These are phyloP conservation scores for Carcina quercana DNA, from an alignment of 2,888 invertebrate genomes.

Conservation along the genomic window DNA sequence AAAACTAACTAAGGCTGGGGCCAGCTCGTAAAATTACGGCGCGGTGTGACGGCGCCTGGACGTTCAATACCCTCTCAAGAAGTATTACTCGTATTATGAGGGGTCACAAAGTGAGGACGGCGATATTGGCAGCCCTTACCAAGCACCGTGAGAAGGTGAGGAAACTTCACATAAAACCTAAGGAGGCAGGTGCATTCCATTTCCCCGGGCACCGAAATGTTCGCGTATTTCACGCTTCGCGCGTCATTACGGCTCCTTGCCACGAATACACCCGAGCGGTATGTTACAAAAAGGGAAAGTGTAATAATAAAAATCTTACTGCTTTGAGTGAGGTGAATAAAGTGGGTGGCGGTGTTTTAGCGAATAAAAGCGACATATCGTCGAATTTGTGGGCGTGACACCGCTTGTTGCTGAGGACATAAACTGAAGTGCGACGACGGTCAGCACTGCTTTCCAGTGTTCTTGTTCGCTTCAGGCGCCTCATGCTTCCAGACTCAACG, in stretches of 20 bases:
- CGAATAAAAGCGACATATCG: constrained; percentile 27
- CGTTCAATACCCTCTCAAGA: constrained; percentile 68
- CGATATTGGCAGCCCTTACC: constrained; percentile 67
- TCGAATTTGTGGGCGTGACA: constrained; percentile 20
- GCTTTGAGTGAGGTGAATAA: constrained; percentile 39
- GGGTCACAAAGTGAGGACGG: constrained; percentile 70
- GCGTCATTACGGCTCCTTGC: constrained; percentile 57
- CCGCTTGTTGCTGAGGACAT: constrained; percentile 4
- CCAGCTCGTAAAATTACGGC: constrained; percentile 55
- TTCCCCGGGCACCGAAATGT: constrained; percentile 63
- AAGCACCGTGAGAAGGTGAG: constrained; percentile 64
- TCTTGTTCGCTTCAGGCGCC: too few species aligned
- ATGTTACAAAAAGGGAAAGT: constrained; percentile 56
- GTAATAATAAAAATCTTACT: constrained; percentile 66
- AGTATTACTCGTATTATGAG: constrained; percentile 69
- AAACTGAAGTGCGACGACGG: too few species aligned
- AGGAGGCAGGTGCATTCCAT: constrained; percentile 68
- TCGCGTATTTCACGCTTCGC: constrained; percentile 66
- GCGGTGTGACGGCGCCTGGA: constrained; percentile 36
- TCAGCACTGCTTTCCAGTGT: too few species aligned
- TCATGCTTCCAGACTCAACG: too few species aligned
- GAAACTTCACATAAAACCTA: constrained; percentile 71
- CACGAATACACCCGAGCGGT: constrained; percentile 33
- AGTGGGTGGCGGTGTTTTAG: constrained; percentile 37
- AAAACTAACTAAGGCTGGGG: constrained; percentile 37